Conservation (phyloP, 2,888 invertebrate species). For the Leuctra nigra region DNA sequence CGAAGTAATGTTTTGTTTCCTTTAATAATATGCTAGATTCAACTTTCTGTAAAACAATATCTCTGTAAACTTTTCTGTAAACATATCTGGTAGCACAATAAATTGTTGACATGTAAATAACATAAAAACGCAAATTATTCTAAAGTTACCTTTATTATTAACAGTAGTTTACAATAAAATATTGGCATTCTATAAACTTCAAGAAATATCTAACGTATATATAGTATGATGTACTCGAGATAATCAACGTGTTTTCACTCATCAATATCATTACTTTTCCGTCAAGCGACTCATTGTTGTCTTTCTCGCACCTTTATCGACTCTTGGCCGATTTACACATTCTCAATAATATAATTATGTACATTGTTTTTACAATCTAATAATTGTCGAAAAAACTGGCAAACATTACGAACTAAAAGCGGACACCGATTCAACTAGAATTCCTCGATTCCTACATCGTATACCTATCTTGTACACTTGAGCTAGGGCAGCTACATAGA, state of each 20-base stretch:
- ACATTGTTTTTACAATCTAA: neutral
- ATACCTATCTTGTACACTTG: too few species aligned
- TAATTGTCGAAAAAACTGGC: neutral
- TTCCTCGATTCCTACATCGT: neutral
- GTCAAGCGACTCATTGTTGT: neutral
- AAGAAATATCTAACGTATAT: neutral
- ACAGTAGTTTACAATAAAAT: neutral
- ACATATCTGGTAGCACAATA: neutral
- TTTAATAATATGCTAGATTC: too few species aligned
- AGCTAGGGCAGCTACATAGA: too few species aligned
- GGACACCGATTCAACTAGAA: neutral
- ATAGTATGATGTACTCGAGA: neutral
- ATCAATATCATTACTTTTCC: neutral
- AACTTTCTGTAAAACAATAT: neutral
- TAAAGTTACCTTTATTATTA: neutral
- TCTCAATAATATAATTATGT: neutral
- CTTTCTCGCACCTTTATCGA: too few species aligned
- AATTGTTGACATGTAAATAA: neutral
- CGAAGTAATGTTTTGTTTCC: too few species aligned
- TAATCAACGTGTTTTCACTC: neutral
- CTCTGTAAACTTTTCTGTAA: neutral
- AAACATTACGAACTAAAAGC: neutral
- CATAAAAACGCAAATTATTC: too few species aligned
- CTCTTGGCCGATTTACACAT: too few species aligned
- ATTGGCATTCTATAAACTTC: slow-evolving; percentile 6